Conservation (phyloP, 1,140 invertebrate species). For the Drosophila simulans region DNA sequence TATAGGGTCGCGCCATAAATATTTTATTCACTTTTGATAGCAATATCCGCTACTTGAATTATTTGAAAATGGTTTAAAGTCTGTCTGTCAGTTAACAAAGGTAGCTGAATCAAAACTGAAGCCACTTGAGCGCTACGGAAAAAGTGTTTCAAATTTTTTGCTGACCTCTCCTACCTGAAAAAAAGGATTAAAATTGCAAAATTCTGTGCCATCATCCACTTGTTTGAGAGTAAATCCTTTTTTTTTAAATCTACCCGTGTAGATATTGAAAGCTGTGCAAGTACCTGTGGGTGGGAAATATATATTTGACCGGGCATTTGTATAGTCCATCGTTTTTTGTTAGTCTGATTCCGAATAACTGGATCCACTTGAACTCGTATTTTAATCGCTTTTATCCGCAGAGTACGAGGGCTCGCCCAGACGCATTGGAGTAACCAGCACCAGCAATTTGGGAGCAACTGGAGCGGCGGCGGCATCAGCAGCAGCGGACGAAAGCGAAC, state of each 20-base stretch:
- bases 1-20: not conserved
- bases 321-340: no score
- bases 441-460: conserved; percentile 35
- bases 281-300: not conserved
- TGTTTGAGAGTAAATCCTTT: no score
- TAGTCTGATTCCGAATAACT: not conserved
- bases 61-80: not conserved
- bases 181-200: not conserved
- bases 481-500: conserved; percentile 66
- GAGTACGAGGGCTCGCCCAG: conserved; percentile 96
- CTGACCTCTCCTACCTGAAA: not conserved
- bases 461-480: conserved; percentile 23
- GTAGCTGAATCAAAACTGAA: not conserved
- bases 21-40: not conserved
- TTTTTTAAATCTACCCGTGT: not conserved
- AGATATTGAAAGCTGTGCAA: not conserved
- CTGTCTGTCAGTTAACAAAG: not conserved
- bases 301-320: not conserved
- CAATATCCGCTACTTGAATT: not conserved
- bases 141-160: not conserved
- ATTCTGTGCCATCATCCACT: not conserved
- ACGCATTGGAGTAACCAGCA: conserved; percentile 88
- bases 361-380: not conserved
- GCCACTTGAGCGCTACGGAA: not conserved
- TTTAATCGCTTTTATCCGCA: conserved; percentile 8